These are phyloP conservation scores for Ploceus nigricollis DNA, from an alignment of 2,113 vertebrate species.

Conservation along the genomic window DNA sequence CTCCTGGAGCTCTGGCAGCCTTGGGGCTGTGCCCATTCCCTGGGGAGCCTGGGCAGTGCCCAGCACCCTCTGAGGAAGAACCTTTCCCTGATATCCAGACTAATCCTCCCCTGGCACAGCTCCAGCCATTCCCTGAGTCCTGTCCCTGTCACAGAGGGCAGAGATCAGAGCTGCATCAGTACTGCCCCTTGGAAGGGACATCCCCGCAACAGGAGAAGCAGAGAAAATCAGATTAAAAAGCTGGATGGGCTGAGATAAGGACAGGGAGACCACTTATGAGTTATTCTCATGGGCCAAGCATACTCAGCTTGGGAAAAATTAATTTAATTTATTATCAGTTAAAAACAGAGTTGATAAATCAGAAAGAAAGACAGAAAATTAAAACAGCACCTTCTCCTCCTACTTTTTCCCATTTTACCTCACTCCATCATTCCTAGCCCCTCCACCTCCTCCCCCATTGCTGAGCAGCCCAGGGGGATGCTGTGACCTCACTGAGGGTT, in stretches of 20 bases:
- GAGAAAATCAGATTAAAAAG: background rate
- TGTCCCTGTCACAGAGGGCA: too few relatives aligned
- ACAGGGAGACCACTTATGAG: background rate
- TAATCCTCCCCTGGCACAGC: background rate
- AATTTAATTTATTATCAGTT: background rate
- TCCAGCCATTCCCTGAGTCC: background rate
- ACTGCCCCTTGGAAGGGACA: background rate
- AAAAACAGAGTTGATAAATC: background rate
- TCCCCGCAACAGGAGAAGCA: background rate
- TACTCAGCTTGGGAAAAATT: background rate
- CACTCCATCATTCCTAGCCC: background rate
- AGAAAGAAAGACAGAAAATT: background rate
- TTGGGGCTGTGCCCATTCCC: background rate
- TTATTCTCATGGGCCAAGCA: background rate
- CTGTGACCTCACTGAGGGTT: background rate
- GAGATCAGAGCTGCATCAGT: background rate
- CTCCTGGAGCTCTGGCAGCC: background rate
- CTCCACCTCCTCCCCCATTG: too few relatives aligned
- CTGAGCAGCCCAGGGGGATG: background rate
- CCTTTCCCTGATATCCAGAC: fast-evolving
- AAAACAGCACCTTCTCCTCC: background rate
- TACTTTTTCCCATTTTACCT: background rate
- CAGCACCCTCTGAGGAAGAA: background rate
- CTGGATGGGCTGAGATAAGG: background rate
- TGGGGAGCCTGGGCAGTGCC: background rate